Percentiles rank a stretch among this genome's conserved stretches.
These are phyloP conservation scores for Pilophorus perplexus DNA, from an alignment of 2,888 invertebrate species.

Conservation along the genomic window DNA sequence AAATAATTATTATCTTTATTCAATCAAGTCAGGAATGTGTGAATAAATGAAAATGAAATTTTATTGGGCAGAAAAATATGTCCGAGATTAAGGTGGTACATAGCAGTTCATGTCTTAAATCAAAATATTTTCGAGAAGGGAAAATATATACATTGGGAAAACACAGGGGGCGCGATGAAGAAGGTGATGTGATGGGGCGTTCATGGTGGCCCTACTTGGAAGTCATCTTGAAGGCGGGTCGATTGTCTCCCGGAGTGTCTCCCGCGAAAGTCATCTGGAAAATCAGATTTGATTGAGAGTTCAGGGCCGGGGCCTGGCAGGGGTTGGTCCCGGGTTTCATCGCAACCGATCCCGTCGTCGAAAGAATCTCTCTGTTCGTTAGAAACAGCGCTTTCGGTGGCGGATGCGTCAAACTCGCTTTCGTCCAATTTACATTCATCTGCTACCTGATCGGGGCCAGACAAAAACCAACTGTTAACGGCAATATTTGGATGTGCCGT, in stretches of 20 bases:
- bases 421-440: conserved; percentile 20
- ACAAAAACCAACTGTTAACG: no score
- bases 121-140: neutral
- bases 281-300: conserved; percentile 26
- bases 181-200: no score
- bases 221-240: conserved; percentile 36
- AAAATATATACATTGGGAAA: neutral
- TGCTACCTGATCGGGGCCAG: no score
- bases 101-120: no score
- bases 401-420: conserved; percentile 43
- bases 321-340: neutral
- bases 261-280: conserved; percentile 22
- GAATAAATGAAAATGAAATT: no score
- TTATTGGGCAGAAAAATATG: no score
- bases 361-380: conserved; percentile 42
- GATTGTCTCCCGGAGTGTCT: neutral
- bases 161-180: neutral
- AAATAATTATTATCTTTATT: no score
- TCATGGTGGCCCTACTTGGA: no score
- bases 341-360: conserved; percentile 24
- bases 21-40: no score
- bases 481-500: no score
- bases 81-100: no score
- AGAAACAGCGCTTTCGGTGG: conserved; percentile 45
- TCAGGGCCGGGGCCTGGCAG: neutral